phyloP scores from a whole-genome alignment of 2,113 vertebrate genomes.

The Sebastes schlegelii region DNA sequence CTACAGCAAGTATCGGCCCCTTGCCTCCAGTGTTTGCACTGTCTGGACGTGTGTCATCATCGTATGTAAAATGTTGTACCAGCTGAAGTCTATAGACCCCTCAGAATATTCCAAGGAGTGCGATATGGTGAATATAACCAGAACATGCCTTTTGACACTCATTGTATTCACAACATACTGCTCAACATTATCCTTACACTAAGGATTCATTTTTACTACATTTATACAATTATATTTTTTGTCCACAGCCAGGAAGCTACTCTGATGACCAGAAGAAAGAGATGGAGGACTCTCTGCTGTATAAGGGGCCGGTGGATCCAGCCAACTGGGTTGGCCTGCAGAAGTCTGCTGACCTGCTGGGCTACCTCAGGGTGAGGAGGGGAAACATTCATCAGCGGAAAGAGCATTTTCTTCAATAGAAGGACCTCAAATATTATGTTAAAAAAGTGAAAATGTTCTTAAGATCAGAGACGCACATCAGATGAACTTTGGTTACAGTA shows the following conservation, averaged over 20 bases:
- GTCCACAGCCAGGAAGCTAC: slow-evolving; percentile 67
- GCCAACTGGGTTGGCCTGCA: slow-evolving; percentile 94
- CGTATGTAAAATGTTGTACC: slow-evolving; percentile 99
- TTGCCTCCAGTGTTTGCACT: slow-evolving; percentile 95
- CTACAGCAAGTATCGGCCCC: slow-evolving; percentile 91
- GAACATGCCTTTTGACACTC: background rate
- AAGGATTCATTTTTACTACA: background rate
- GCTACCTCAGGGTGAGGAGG: slow-evolving; percentile 90
- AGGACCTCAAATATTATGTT: background rate
- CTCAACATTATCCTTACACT: background rate
- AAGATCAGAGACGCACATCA: background rate
- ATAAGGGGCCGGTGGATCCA: slow-evolving; percentile 87
- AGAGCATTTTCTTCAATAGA: background rate
- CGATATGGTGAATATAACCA: slow-evolving; percentile 81
- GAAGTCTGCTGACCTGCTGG: slow-evolving; percentile 88
- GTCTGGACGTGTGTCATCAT: slow-evolving; percentile 98
- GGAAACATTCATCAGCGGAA: background rate
- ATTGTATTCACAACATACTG: background rate
- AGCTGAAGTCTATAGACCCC: slow-evolving; percentile 91
- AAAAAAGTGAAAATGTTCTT: no score
- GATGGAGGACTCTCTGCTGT: slow-evolving; percentile 86
- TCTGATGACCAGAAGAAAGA: background rate
- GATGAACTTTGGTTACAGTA: background rate
- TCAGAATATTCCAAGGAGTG: slow-evolving; percentile 88
- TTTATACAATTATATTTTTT: slow-evolving; percentile 13